Percentiles rank a stretch among this genome's conserved stretches.
phyloP scores from a whole-genome alignment of 1,140 invertebrate species.

The Reticulitermes speratus region DNA sequence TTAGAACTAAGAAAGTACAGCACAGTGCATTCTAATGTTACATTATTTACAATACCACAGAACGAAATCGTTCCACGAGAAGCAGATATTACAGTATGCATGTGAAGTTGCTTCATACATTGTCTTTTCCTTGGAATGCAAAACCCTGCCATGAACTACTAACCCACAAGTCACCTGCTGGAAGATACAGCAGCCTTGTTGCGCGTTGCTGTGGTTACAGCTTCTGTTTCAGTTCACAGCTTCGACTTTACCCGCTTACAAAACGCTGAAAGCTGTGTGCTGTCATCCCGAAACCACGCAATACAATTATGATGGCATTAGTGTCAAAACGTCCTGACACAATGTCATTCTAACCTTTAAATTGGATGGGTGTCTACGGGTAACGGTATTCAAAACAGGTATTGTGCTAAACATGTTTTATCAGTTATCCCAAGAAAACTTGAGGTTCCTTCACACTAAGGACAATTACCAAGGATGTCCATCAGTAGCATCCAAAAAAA shows the following conservation, averaged over 20 bases:
- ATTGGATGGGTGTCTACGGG: not conserved
- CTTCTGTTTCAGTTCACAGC: not conserved
- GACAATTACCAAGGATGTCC: too few species aligned
- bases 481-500: too few species aligned
- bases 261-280: not conserved
- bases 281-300: not conserved
- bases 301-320: not conserved
- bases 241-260: not conserved
- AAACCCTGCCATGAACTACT: not conserved
- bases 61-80: not conserved
- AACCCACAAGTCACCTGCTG: not conserved
- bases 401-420: not conserved
- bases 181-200: not conserved
- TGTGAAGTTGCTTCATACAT: not conserved
- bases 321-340: not conserved
- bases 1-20: too few species aligned
- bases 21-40: too few species aligned
- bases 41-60: not conserved
- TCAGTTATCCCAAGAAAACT: too few species aligned
- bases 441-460: too few species aligned
- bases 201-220: not conserved
- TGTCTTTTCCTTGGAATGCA: not conserved
- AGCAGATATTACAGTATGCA: not conserved
- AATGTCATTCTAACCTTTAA: not conserved
- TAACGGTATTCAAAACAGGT: not conserved